Evolutionary conservation across 2,797 vertebrate species (phyloP), one percentile per base, ranked within the genome.

Genomic region (Pipistrellus nathusii): DNA sequence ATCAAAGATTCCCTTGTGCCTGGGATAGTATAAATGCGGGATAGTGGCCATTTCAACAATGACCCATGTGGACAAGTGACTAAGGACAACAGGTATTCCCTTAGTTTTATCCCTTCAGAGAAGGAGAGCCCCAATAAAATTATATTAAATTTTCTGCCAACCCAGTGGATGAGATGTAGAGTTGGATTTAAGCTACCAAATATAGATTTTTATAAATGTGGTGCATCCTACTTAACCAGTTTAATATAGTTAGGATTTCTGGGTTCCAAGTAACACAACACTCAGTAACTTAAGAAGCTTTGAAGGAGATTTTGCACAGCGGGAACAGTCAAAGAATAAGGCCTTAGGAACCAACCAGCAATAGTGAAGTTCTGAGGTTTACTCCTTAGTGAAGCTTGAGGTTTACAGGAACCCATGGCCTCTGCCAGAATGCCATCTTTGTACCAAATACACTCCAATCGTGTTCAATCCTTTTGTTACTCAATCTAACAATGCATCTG

Each of bases 251-350:
- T 90, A 90, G 20, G 2, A 76, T 87, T 59, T 48, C 21, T 66
- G 15, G 32, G 14, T 89, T 91, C 44, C 13, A 94, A 91, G 89
- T 46, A 92, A 93, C 8, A 66, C 14, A 86, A 88, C 92, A 72
- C 3, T 94, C 38, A 83, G 5, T 85, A 87, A 85, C 51, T 85
- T 93, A 59, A 84, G 46, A 86, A 80, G 83, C 4, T 77, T 11
- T 35, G 38, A 84, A 80, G 32, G 20, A 76, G 8, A 38, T 55
- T 75, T 46, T 57, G 7, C 27, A 64, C 20, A 78, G 21, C 51
- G 82, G 21, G 17, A 71, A 14, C 6, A 78, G 32, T 12, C 21
- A 53, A 83, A 76, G 5, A 80, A 73, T 72, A 44, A 87, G 6
- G n/a, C 3, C 55, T 85, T 93, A n/a, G 48, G 48, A 89, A 91